Evolutionary conservation across 2,888 invertebrate species (phyloP).

Genomic region (Hipparchia semele): DNA sequence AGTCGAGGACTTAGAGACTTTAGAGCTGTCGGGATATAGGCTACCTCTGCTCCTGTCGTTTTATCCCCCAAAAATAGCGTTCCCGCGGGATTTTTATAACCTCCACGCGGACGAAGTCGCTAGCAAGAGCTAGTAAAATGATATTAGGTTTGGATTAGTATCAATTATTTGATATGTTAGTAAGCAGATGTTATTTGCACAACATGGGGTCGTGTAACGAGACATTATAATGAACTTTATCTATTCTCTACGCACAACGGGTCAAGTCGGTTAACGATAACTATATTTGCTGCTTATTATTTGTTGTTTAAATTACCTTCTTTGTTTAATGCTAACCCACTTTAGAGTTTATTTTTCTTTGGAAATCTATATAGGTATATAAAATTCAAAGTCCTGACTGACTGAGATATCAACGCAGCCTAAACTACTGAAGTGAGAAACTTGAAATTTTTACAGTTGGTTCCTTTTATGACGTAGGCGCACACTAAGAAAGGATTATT

Average conservation of each 20-base stretch:
- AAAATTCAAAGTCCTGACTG: too few species aligned
- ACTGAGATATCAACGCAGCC: too few species aligned
- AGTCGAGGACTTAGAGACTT: not conserved
- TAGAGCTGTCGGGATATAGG: not conserved
- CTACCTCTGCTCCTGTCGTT: not conserved
- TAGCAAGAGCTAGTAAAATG: too few species aligned
- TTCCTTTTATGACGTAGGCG: too few species aligned
- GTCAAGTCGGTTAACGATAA: slow-evolving; percentile 1
- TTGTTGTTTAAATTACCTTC: not conserved
- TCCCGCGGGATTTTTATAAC: not conserved
- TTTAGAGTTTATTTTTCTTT: slow-evolving; percentile 1
- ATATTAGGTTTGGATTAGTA: too few species aligned
- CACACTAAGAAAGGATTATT: too few species aligned
- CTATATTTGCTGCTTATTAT: slow-evolving; percentile 13
- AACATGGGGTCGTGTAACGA: not conserved
- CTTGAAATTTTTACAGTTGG: too few species aligned
- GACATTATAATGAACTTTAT: slow-evolving; percentile 12
- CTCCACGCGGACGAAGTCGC: not conserved
- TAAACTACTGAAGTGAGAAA: too few species aligned
- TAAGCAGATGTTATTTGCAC: not conserved
- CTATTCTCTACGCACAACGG: not conserved
- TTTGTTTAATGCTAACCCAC: slow-evolving; percentile 1
- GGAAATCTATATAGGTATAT: not conserved
- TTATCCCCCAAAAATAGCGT: not conserved
- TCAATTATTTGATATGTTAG: not conserved